These are phyloP conservation scores for Mesitornis unicolor DNA, from an alignment of 2,113 vertebrate genomes.

Conservation along the genomic window DNA sequence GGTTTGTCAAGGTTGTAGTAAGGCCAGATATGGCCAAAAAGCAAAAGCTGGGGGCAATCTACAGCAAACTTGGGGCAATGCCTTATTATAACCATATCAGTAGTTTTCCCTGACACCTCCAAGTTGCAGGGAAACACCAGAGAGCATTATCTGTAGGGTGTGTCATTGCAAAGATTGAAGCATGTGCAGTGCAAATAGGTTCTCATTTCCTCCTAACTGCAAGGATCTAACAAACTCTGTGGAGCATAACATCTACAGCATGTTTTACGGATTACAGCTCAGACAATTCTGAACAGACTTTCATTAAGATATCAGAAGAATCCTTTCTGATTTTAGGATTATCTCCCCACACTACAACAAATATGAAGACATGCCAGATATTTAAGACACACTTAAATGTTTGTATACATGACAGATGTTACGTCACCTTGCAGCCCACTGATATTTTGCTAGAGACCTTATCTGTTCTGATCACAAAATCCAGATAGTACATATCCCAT, in stretches of 20 bases:
- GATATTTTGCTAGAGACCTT: not conserved
- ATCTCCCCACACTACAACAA: not conserved
- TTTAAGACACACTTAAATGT: not conserved
- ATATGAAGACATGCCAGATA: not conserved
- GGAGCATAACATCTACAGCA: not conserved
- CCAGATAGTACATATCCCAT: not conserved
- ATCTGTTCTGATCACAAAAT: not conserved
- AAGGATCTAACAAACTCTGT: not conserved
- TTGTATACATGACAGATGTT: not conserved
- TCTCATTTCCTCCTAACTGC: not conserved
- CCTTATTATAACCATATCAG: not conserved
- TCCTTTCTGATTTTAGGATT: not conserved
- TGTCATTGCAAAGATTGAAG: not conserved
- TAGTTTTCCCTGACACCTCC: not conserved
- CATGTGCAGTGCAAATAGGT: not conserved
- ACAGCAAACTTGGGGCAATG: not conserved
- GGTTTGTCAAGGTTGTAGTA: not conserved
- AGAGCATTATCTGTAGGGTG: not conserved
- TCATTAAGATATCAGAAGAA: not conserved
- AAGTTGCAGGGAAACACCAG: not conserved
- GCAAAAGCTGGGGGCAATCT: not conserved
- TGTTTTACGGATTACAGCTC: not conserved
- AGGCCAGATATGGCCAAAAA: not conserved
- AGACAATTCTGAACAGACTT: not conserved
- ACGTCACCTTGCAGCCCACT: not conserved